Base-by-base conservation (phyloP, 2,888 invertebrate genomes). In the Ophion slaviceki region DNA sequence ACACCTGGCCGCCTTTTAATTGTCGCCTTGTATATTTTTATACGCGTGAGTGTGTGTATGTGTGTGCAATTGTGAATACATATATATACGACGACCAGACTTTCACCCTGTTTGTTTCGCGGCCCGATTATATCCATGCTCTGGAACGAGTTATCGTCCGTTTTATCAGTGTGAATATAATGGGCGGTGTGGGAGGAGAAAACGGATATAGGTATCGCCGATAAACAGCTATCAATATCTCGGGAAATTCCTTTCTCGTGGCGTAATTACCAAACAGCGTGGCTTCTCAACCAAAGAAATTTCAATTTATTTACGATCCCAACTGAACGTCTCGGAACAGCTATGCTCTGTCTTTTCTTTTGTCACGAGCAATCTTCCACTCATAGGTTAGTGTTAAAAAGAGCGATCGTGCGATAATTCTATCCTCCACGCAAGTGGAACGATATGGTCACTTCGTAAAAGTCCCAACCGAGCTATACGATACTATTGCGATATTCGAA, bases 71-170 rank as follows among this genome's bases (percentile, higher is more conserved):
- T 40, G 40, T 40, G 40, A 7, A 40, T 40, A 40, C 40, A 40
- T 7, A 53, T 53, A 53, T 40, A 40, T 7, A 40, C 8, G 8
- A 40, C 40, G 40, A 40, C 7, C 4, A 64, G 74, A 80, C 82
- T 64, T 62, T 45, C 77, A 53, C 67, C 59, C 83, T 45, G 82
- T 82, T 66, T 85, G 70, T 47, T 62, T 53, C 62, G 20, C 66
- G 62, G 14, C 24, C 68, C 78, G 70, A 76, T 82, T 79, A 82
- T 82, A 85, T 78, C n/a, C 57, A 40, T 28, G 78, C 78, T 75
- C 28, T 64, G 64, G 45, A n/a, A 66, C 64, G 75, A 80, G 80
- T 68, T 76, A 68, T 77, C 77, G 68, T 80, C 74, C 75, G 32
- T 66, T 66, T 76, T 75, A 68, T 85, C 78, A 75, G 71, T 28